Evolutionary conservation across 2,888 invertebrate genomes (phyloP).

Genomic region (Notodonta ziczac): DNA sequence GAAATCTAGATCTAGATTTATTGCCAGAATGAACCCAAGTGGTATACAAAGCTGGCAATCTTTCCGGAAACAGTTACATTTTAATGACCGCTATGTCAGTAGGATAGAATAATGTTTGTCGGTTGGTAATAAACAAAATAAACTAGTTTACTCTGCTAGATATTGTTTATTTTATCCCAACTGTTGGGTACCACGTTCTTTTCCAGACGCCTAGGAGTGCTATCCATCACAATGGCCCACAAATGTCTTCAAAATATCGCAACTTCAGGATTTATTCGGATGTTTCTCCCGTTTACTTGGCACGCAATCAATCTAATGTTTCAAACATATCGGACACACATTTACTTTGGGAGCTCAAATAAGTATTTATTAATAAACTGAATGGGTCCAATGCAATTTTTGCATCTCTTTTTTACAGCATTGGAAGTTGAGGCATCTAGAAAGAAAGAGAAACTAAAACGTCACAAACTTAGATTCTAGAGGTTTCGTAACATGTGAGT

Average conservation of each 20-base stretch:
- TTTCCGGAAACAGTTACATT: not conserved
- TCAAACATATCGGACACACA: no score
- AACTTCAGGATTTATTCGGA: not conserved
- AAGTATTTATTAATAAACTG: no score
- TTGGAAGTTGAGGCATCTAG: no score
- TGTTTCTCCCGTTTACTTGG: not conserved
- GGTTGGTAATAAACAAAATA: conserved; percentile 2
- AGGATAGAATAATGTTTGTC: not conserved
- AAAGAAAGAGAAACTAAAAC: no score
- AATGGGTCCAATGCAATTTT: no score
- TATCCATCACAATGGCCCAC: not conserved
- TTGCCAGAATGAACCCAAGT: conserved; percentile 7
- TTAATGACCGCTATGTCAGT: conserved; percentile 4
- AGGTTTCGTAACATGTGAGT: no score
- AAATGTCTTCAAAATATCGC: not conserved
- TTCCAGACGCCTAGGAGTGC: not conserved
- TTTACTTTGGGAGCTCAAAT: no score
- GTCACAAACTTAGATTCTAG: no score
- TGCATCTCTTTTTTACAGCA: no score
- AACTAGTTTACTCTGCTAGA: not conserved
- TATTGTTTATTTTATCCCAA: not conserved
- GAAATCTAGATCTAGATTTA: conserved; percentile 19
- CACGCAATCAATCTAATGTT: not conserved
- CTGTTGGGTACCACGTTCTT: not conserved
- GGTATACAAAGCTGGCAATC: not conserved